phyloP scores from a whole-genome alignment of 2,888 invertebrate genomes.

The Prosopocoilus inquinatus region DNA sequence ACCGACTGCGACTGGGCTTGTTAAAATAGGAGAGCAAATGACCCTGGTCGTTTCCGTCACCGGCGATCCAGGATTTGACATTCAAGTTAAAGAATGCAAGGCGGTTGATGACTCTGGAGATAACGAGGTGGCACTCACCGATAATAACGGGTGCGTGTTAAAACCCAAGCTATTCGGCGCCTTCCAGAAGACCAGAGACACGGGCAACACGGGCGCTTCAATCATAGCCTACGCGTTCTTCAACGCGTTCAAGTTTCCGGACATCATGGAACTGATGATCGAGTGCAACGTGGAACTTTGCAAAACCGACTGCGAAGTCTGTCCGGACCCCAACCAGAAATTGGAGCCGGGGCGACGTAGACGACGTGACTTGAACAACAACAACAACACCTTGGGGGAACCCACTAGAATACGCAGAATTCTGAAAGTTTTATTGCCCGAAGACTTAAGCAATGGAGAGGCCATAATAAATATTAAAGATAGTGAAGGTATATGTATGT shows the following conservation, averaged over 20 bases:
- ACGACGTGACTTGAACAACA: slow-evolving; percentile 51
- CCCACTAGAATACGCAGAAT: slow-evolving; percentile 65
- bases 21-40: slow-evolving; percentile 80
- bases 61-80: slow-evolving; percentile 76
- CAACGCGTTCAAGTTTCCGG: slow-evolving; percentile 81
- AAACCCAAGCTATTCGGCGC: slow-evolving; percentile 79
- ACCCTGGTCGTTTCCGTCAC: slow-evolving; percentile 77
- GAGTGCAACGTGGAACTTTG: slow-evolving; percentile 82
- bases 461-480: slow-evolving; percentile 41
- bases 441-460: slow-evolving; percentile 57
- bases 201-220: slow-evolving; percentile 70
- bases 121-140: slow-evolving; percentile 68
- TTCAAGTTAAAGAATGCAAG: slow-evolving; percentile 73
- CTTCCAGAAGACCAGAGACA: slow-evolving; percentile 77
- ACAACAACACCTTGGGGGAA: slow-evolving; percentile 57
- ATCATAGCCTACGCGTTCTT: slow-evolving; percentile 77
- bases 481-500: slow-evolving; percentile 59
- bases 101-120: slow-evolving; percentile 69
- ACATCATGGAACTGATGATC: slow-evolving; percentile 77
- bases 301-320: slow-evolving; percentile 75
- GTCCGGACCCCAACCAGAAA: slow-evolving; percentile 64
- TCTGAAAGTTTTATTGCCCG: slow-evolving; percentile 66
- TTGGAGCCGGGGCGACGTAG: slow-evolving; percentile 53
- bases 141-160: slow-evolving; percentile 72
- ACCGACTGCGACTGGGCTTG: slow-evolving; percentile 70